These are phyloP conservation scores for Carassius auratus DNA, from an alignment of 2,113 vertebrate genomes.

Conservation along the genomic window DNA sequence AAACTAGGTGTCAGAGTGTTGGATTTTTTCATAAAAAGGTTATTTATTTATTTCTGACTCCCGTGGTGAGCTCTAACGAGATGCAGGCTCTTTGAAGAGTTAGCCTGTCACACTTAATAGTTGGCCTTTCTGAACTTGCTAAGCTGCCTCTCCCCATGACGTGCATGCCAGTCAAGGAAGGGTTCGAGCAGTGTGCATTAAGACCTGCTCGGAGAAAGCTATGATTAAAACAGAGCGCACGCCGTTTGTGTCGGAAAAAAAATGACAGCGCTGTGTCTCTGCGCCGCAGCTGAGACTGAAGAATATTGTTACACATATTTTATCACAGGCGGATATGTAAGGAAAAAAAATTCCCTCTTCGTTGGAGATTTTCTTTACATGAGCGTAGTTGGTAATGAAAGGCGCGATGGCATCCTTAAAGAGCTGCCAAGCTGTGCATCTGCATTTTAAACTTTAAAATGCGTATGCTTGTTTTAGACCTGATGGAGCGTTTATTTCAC, in stretches of 20 bases:
- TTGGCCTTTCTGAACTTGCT: constrained; percentile 60
- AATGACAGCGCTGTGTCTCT: constrained; percentile 35
- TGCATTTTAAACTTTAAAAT: constrained; percentile 1
- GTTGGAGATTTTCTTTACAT: constrained; percentile 22
- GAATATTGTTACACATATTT: constrained; percentile 50
- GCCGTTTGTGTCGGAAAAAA: constrained; percentile 13
- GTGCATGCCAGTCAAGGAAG: constrained; percentile 44
- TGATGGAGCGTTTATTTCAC: background rate
- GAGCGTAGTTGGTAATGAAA: constrained; percentile 32
- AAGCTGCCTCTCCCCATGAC: constrained; percentile 48
- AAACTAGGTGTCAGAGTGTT: constrained; percentile 70
- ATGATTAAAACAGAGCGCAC: constrained; percentile 48
- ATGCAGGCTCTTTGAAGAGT: constrained; percentile 69
- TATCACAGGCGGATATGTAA: constrained; percentile 44
- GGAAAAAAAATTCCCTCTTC: constrained; percentile 26
- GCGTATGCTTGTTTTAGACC: background rate
- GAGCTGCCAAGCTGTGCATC: constrained; percentile 25
- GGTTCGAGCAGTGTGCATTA: constrained; percentile 48
- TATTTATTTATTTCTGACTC: constrained; percentile 69
- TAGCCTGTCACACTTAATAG: constrained; percentile 65
- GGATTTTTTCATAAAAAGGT: constrained; percentile 59
- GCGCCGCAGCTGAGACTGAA: background rate
- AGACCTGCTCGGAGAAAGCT: constrained; percentile 39
- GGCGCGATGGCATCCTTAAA: constrained; percentile 18
- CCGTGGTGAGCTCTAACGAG: constrained; percentile 70